Conservation (phyloP, 2,113 vertebrate genomes). For the Limnothrissa miodon region DNA sequence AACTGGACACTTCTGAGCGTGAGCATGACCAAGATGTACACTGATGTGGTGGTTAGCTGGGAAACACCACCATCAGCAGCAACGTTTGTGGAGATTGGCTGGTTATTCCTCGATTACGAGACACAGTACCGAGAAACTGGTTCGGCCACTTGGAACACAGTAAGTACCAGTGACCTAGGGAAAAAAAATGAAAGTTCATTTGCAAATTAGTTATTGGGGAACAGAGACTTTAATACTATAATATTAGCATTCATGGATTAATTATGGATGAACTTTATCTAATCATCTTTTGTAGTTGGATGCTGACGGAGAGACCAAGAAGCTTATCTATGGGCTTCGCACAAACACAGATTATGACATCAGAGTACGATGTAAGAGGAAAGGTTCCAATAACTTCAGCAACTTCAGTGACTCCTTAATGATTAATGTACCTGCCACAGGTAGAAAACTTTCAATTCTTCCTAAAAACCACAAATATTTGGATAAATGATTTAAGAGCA, state of each 20-base stretch:
- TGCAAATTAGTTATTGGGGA: not conserved
- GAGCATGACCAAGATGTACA: conserved; percentile 72
- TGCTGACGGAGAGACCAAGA: conserved; percentile 62
- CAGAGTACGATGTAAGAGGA: conserved; percentile 78
- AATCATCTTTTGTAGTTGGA: conserved; percentile 64
- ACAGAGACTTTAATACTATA: not conserved
- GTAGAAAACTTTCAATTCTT: conserved; percentile 43
- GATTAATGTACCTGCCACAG: conserved; percentile 65
- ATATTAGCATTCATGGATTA: not conserved
- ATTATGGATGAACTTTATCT: not conserved
- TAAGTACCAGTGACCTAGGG: conserved; percentile 27
- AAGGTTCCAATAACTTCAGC: conserved; percentile 75
- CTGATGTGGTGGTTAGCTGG: conserved; percentile 85
- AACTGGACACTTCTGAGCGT: conserved; percentile 88
- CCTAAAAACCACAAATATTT: not conserved
- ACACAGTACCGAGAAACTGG: conserved; percentile 77
- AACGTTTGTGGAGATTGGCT: conserved; percentile 75
- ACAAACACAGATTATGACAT: conserved; percentile 82
- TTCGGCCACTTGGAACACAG: conserved; percentile 53
- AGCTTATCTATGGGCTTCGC: conserved; percentile 80
- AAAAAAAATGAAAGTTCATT: not conserved
- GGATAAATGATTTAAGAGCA: not conserved
- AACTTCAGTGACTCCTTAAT: conserved; percentile 83
- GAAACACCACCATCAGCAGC: conserved; percentile 79
- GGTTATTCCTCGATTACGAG: conserved; percentile 87